A percentile compares a stretch with the other conserved stretches of the same genome.
phyloP scores from a whole-genome alignment of 2,888 invertebrate genomes.

The Venustoraphidia nigricollis region DNA sequence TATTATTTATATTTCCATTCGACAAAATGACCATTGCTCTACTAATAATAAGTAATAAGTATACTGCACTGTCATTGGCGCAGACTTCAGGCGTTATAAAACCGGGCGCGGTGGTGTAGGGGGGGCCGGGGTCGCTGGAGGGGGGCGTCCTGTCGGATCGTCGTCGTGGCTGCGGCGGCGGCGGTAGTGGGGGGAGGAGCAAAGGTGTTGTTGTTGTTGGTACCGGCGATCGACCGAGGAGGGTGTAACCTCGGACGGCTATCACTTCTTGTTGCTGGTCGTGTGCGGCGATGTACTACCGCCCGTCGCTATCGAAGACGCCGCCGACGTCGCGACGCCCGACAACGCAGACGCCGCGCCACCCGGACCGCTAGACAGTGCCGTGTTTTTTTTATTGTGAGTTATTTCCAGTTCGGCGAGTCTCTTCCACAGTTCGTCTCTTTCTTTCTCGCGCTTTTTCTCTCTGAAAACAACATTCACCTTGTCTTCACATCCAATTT shows the following conservation, averaged over 20 bases:
- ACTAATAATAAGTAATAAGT: no score
- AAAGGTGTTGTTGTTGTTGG: constrained; percentile 3
- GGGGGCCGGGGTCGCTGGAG: not conserved
- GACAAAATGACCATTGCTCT: no score
- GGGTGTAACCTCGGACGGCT: constrained; percentile 2
- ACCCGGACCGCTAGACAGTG: constrained; percentile 16
- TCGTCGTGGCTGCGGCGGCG: not conserved
- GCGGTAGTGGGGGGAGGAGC: not conserved
- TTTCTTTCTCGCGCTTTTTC: constrained; percentile 89
- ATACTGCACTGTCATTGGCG: no score
- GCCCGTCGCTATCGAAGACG: no score
- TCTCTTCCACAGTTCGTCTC: constrained; percentile 96
- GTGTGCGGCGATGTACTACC: not conserved
- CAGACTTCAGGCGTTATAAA: not conserved
- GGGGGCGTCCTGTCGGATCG: not conserved
- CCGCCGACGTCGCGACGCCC: no score
- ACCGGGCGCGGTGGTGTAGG: not conserved
- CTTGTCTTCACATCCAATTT: no score
- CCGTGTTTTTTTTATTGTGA: constrained; percentile 33
- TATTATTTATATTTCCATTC: no score
- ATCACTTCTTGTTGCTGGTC: constrained; percentile 10
- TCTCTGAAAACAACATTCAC: constrained; percentile 42
- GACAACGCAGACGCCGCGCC: constrained; percentile 2
- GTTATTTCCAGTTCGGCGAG: constrained; percentile 78
- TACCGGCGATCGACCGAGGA: not conserved